Evolutionary conservation across 1,140 invertebrate species (phyloP).

Genomic region (Dendroctonus ponderosae): DNA sequence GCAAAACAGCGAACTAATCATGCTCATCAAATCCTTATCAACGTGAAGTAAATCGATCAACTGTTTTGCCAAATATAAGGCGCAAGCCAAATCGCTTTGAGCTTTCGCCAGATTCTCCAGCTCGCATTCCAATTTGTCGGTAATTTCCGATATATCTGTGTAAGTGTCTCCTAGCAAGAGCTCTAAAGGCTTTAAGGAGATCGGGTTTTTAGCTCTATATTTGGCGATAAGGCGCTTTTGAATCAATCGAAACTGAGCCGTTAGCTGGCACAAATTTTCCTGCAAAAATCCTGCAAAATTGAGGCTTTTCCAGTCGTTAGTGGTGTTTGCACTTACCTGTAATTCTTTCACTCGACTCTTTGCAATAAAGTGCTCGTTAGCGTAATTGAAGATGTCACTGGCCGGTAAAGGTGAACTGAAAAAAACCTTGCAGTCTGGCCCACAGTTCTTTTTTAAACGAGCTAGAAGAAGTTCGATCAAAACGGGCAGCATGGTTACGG

Average conservation of each 20-base stretch:
- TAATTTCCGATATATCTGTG: slow-evolving; percentile 57
- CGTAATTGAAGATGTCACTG: slow-evolving; percentile 50
- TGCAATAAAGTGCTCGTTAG: slow-evolving; percentile 58
- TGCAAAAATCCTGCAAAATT: slow-evolving; percentile 45
- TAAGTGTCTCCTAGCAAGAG: slow-evolving; percentile 71
- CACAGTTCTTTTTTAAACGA: slow-evolving; percentile 55
- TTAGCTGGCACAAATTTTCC: slow-evolving; percentile 61
- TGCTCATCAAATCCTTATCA: slow-evolving; percentile 37
- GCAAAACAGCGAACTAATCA: slow-evolving; percentile 42
- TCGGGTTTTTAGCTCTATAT: slow-evolving; percentile 74
- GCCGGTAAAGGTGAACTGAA: slow-evolving; percentile 47
- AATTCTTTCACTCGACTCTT: slow-evolving; percentile 41
- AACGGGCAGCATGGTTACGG: slow-evolving; percentile 61
- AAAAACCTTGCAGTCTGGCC: slow-evolving; percentile 48
- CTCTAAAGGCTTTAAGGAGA: slow-evolving; percentile 68
- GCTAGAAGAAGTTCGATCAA: slow-evolving; percentile 61
- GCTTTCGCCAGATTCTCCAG: slow-evolving; percentile 45
- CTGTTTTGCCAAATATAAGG: slow-evolving; percentile 42
- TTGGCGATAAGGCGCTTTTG: slow-evolving; percentile 72
- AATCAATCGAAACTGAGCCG: slow-evolving; percentile 69
- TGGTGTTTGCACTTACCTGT: slow-evolving; percentile 36
- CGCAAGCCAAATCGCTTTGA: slow-evolving; percentile 43
- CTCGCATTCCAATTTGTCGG: slow-evolving; percentile 53
- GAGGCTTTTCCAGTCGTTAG: no score
- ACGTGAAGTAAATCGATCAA: slow-evolving; percentile 47